These are phyloP conservation scores for Dexiosoma caninum DNA, from an alignment of 2,888 invertebrate genomes.

Conservation along the genomic window DNA sequence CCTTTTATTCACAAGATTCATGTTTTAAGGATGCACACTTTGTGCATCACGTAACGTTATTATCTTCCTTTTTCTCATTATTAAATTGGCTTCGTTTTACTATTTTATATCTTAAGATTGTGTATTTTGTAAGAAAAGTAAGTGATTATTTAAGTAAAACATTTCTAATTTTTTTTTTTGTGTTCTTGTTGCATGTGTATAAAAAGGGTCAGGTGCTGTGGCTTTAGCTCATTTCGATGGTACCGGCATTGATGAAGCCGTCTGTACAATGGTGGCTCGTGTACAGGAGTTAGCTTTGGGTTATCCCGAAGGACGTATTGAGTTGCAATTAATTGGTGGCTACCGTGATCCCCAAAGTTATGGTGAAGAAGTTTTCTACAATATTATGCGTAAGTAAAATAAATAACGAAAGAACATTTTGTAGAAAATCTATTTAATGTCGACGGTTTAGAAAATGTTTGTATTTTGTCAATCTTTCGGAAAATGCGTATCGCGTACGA, in stretches of 20 bases:
- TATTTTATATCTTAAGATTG: constrained; percentile 31
- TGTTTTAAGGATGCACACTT: constrained; percentile 13
- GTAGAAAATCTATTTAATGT: too few relatives aligned
- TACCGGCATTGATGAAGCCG: constrained; percentile 89
- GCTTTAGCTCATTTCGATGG: constrained; percentile 91
- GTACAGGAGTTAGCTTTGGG: constrained; percentile 92
- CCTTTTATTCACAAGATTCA: constrained; percentile 21
- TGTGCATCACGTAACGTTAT: background rate
- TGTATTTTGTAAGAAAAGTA: constrained; percentile 13
- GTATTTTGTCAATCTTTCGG: too few relatives aligned
- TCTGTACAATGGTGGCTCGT: constrained; percentile 88
- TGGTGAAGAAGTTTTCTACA: constrained; percentile 92
- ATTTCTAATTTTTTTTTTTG: constrained; percentile 20
- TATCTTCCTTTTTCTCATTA: constrained; percentile 48
- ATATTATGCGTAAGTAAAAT: constrained; percentile 88
- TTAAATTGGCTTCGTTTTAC: constrained; percentile 69
- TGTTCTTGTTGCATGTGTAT: background rate
- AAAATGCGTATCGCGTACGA: too few relatives aligned
- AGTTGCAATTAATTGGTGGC: constrained; percentile 93
- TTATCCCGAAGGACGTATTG: constrained; percentile 92
- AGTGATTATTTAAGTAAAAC: constrained; percentile 25
- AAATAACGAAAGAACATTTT: too few relatives aligned
- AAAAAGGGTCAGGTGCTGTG: constrained; percentile 87
- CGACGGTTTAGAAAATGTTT: too few relatives aligned
- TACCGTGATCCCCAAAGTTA: constrained; percentile 91